phyloP scores from a whole-genome alignment of 2,797 vertebrate genomes.

The Acridotheres tristis region DNA sequence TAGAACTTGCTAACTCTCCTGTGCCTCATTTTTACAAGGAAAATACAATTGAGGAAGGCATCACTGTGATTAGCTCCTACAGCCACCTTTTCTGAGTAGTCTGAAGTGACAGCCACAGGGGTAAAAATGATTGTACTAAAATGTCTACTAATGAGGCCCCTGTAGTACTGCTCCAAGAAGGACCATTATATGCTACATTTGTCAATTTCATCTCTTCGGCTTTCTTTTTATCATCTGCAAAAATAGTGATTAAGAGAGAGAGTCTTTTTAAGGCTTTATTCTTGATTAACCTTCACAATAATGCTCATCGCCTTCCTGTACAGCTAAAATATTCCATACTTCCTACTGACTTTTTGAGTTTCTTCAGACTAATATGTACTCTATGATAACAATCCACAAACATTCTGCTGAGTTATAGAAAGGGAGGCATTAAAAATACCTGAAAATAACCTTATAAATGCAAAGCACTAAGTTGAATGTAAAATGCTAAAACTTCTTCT shows the following conservation, averaged over 20 bases:
- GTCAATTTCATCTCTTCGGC: constrained; percentile 51
- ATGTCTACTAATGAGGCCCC: constrained; percentile 73
- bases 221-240: constrained; percentile 62
- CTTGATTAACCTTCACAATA: constrained; percentile 62
- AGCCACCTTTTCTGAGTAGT: constrained; percentile 72
- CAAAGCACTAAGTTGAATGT: background rate
- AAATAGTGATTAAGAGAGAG: constrained; percentile 57
- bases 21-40: constrained; percentile 63
- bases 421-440: background rate
- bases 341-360: background rate
- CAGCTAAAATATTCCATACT: constrained; percentile 1
- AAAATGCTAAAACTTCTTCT: background rate
- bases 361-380: background rate
- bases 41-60: constrained; percentile 70
- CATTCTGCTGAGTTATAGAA: background rate
- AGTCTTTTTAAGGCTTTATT: constrained; percentile 54
- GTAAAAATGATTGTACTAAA: constrained; percentile 71
- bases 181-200: constrained; percentile 63
- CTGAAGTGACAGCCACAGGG: constrained; percentile 72
- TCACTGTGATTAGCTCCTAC: constrained; percentile 70
- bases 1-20: constrained; percentile 67
- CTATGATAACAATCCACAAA: background rate
- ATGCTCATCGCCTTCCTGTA: constrained; percentile 16
- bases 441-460: background rate
- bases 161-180: constrained; percentile 68